Percentiles rank a stretch among this genome's conserved stretches.
These are phyloP conservation scores for Molanna angustata DNA, from an alignment of 2,888 invertebrate genomes.

Conservation along the genomic window DNA sequence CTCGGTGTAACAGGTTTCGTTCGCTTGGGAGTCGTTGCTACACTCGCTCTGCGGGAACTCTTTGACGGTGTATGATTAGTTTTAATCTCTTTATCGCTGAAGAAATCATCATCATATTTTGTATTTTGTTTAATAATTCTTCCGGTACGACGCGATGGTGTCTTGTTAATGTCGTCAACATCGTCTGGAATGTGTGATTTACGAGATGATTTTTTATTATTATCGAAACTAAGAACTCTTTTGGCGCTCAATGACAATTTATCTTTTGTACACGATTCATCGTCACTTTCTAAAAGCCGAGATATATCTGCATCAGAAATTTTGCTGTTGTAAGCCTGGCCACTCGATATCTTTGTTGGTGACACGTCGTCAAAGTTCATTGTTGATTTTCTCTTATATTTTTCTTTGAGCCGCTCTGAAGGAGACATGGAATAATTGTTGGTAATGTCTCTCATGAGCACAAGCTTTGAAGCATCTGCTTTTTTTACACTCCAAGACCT, in stretches of 20 bases:
- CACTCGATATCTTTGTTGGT: slow-evolving; percentile 14
- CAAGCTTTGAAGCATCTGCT: slow-evolving; percentile 48
- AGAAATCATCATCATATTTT: slow-evolving; percentile 17
- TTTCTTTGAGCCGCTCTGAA: slow-evolving; percentile 34
- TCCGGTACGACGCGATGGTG: slow-evolving; percentile 2
- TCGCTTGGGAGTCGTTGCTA: slow-evolving; percentile 18
- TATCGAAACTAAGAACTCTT: slow-evolving; percentile 25
- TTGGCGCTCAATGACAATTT: slow-evolving; percentile 31
- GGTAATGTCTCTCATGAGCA: slow-evolving; percentile 49
- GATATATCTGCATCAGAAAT: slow-evolving; percentile 48
- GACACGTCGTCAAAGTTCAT: slow-evolving; percentile 3
- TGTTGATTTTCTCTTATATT: slow-evolving; percentile 24
- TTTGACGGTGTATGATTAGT: slow-evolving; percentile 11
- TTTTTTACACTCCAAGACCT: slow-evolving; percentile 49
- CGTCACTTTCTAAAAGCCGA: slow-evolving; percentile 43
- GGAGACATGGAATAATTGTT: slow-evolving; percentile 42
- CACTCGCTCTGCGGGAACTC: too few species aligned
- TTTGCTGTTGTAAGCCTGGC: slow-evolving; percentile 1
- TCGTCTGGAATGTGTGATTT: slow-evolving; percentile 41
- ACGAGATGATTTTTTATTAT: slow-evolving; percentile 30
- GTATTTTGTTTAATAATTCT: slow-evolving; percentile 15
- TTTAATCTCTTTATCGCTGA: background rate
- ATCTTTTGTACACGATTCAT: slow-evolving; percentile 39
- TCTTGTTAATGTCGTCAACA: background rate
- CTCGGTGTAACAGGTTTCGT: slow-evolving; percentile 4